These are phyloP conservation scores for Megalopta genalis DNA, from an alignment of 1,140 invertebrate genomes.

Conservation along the genomic window DNA sequence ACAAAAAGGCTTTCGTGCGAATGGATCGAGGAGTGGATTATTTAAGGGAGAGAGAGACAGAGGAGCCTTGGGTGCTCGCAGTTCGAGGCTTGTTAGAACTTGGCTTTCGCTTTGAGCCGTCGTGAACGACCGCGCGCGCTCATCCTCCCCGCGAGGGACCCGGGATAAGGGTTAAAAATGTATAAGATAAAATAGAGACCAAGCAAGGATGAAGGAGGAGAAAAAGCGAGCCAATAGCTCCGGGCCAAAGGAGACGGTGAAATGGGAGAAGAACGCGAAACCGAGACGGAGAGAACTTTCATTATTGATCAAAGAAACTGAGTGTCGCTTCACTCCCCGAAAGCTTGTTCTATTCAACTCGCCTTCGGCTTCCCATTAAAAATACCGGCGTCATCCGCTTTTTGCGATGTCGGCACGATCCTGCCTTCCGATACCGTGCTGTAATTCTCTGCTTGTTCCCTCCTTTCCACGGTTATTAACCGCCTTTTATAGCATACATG, in stretches of 20 bases:
- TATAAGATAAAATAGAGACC: conserved; percentile 60
- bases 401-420: conserved; percentile 47
- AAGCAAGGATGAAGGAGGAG: conserved; percentile 15
- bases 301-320: conserved; percentile 72
- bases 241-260: conserved; percentile 18
- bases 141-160: conserved; percentile 49
- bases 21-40: conserved; percentile 64
- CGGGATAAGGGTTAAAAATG: conserved; percentile 71
- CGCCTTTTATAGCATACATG: neutral
- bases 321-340: conserved; percentile 62
- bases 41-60: conserved; percentile 56
- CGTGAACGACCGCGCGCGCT: conserved; percentile 19
- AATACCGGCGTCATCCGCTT: conserved; percentile 55
- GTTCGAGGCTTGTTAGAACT: conserved; percentile 66
- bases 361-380: conserved; percentile 67
- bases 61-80: conserved; percentile 40
- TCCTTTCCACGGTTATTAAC: neutral
- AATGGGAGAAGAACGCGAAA: conserved; percentile 41
- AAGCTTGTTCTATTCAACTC: conserved; percentile 64
- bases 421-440: conserved; percentile 29
- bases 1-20: conserved; percentile 52
- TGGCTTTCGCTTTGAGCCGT: conserved; percentile 62
- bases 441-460: neutral
- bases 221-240: conserved; percentile 32
- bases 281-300: conserved; percentile 60